Percentiles rank a stretch among this genome's conserved stretches.
phyloP scores from a whole-genome alignment of 2,888 invertebrate species.

The Coelinius sp. region DNA sequence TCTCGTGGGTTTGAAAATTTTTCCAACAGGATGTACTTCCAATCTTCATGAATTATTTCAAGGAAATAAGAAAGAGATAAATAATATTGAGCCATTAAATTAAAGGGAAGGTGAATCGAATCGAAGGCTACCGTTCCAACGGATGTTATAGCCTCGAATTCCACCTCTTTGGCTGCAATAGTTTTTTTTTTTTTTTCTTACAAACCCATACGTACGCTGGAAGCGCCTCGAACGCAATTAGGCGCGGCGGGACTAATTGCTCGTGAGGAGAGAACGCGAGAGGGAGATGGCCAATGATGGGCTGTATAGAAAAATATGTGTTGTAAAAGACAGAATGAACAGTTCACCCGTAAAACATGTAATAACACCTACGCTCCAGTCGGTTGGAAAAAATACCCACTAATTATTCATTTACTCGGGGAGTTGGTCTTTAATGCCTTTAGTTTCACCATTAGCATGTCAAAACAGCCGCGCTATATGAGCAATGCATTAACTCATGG shows the following conservation, averaged over 20 bases:
- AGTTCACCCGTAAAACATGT: constrained; percentile 50
- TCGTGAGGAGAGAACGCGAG: constrained; percentile 28
- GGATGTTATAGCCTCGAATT: constrained; percentile 31
- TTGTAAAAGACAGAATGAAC: constrained; percentile 40
- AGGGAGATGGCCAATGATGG: constrained; percentile 21
- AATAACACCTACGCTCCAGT: constrained; percentile 53
- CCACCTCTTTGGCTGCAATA: constrained; percentile 19
- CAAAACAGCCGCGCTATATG: constrained; percentile 39
- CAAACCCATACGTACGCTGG: not conserved
- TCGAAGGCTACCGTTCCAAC: constrained; percentile 40
- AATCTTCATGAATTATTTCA: constrained; percentile 3
- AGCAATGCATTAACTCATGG: constrained; percentile 47
- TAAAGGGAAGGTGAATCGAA: constrained; percentile 37
- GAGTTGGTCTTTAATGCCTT: constrained; percentile 40
- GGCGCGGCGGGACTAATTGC: constrained; percentile 47
- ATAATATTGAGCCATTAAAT: constrained; percentile 16
- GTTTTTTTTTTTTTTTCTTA: not conserved
- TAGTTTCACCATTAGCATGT: constrained; percentile 45
- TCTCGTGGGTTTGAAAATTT: constrained; percentile 2
- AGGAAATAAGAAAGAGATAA: not conserved
- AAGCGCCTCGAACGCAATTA: constrained; percentile 45
- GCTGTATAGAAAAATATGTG: constrained; percentile 28
- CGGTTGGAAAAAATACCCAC: constrained; percentile 49
- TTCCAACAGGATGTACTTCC: not conserved
- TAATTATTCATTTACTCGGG: constrained; percentile 63